phyloP scores from a whole-genome alignment of 2,113 vertebrate genomes.

The Ammospiza nelsoni region DNA sequence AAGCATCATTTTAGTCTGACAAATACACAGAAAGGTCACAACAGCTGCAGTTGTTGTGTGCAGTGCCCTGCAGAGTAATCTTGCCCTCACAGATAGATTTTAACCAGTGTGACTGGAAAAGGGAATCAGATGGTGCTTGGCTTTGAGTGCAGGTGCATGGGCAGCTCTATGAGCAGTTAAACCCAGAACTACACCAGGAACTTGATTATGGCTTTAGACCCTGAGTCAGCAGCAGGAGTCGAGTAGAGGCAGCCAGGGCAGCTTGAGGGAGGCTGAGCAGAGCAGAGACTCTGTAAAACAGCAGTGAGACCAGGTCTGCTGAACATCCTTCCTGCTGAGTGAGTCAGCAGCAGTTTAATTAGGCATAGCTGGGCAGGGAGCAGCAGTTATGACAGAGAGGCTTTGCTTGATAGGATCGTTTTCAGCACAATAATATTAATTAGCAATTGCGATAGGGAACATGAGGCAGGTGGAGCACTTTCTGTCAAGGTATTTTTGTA shows the following conservation, averaged over 20 bases:
- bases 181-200: background rate
- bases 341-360: constrained; percentile 35
- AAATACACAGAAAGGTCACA: background rate
- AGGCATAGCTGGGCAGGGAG: constrained; percentile 28
- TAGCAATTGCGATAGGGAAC: constrained; percentile 50
- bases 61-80: background rate
- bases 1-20: background rate
- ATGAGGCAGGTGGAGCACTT: constrained; percentile 39
- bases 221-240: background rate
- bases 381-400: constrained; percentile 18
- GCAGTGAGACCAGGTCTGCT: background rate
- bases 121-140: background rate
- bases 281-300: background rate
- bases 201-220: background rate
- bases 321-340: background rate
- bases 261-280: background rate
- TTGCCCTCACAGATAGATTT: background rate
- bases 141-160: background rate
- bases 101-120: background rate
- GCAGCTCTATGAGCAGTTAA: background rate
- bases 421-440: constrained; percentile 54
- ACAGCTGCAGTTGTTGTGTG: background rate
- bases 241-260: background rate
- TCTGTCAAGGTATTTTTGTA: constrained; percentile 69
- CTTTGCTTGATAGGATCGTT: constrained; percentile 51